A percentile compares a stretch with the other conserved stretches of the same genome.
Conservation (phyloP, 2,888 invertebrate species). For the Melitaea athalia region DNA sequence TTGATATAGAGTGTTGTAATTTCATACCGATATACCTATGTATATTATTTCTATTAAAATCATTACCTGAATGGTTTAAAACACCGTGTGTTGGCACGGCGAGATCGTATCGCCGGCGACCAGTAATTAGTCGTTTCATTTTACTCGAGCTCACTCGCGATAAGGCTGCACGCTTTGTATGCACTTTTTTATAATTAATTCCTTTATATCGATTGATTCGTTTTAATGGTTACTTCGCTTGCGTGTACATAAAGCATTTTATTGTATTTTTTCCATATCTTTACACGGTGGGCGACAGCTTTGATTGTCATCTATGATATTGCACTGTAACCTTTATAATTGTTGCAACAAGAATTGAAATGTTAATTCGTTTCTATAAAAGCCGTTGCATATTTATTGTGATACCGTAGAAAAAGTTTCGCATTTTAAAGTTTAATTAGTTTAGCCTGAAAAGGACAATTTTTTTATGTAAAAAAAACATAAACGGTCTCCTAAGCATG, state of each 20-base stretch:
- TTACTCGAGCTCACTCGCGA: constrained; percentile 64
- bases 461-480: not conserved
- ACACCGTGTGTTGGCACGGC: constrained; percentile 16
- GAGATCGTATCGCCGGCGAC: constrained; percentile 65
- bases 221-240: constrained; percentile 48
- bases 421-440: not conserved
- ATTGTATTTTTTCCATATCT: constrained; percentile 39
- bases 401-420: not conserved
- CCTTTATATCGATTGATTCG: constrained; percentile 58
- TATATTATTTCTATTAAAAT: constrained; percentile 41
- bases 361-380: not conserved
- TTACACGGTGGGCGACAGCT: constrained; percentile 13
- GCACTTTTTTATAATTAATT: constrained; percentile 69
- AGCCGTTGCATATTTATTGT: constrained; percentile 1
- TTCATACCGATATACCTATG: constrained; percentile 17
- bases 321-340: constrained; percentile 1
- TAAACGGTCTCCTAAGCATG: not conserved
- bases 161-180: constrained; percentile 66
- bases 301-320: constrained; percentile 12
- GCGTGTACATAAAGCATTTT: constrained; percentile 34
- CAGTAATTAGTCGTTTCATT: constrained; percentile 76
- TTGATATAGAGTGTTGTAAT: not conserved
- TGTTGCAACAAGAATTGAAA: constrained; percentile 6
- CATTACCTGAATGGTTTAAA: constrained; percentile 37
- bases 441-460: not conserved